Percentiles rank a stretch among this genome's conserved stretches.
Conservation (phyloP, 1,140 invertebrate species). For the Neotoxoptera formosana region DNA sequence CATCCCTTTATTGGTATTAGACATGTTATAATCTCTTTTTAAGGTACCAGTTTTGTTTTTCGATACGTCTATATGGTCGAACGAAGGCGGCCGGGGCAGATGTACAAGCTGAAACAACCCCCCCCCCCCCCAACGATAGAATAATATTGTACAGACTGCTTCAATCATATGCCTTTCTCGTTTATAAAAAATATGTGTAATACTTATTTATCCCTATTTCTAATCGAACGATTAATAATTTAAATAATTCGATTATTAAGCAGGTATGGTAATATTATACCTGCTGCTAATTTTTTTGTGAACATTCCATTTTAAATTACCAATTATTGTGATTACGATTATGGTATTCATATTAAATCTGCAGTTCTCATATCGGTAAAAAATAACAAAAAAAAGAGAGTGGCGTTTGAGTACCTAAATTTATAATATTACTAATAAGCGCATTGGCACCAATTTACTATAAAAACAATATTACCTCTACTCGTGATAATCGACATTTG, state of each 20-base stretch:
- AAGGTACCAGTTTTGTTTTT: background rate
- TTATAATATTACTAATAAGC: background rate
- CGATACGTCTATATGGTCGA: no score
- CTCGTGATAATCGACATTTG: background rate
- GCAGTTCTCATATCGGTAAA: background rate
- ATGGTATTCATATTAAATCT: background rate
- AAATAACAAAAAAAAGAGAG: background rate
- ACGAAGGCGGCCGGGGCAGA: no score
- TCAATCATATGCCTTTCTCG: background rate
- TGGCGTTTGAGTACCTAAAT: background rate
- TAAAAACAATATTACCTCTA: no score
- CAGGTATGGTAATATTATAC: background rate
- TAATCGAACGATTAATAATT: background rate
- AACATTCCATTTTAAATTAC: background rate
- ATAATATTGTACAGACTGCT: background rate
- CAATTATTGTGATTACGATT: background rate
- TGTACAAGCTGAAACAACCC: background rate
- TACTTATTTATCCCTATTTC: background rate
- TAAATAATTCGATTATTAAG: background rate
- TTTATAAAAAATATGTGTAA: background rate
- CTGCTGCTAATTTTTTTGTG: background rate
- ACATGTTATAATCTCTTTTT: background rate
- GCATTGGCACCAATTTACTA: no score
- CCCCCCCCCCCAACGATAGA: no score
- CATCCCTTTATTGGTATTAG: constrained; percentile 77